Base-by-base conservation (phyloP, 2,797 vertebrate species). In the Chaetodon trifasciatus region DNA sequence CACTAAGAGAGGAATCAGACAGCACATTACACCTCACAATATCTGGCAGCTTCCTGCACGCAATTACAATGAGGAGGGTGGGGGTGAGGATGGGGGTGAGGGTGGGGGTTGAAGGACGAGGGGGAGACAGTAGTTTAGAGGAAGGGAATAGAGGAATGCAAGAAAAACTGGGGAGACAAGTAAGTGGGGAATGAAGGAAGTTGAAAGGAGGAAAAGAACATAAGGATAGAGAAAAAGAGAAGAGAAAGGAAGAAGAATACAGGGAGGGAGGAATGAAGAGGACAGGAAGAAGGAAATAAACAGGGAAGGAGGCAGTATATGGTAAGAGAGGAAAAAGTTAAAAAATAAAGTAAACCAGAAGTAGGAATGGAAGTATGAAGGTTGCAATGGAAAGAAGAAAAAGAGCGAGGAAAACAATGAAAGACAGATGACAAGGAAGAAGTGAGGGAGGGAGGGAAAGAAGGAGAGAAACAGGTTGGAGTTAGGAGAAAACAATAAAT, bases 1-100 rank as follows among this genome's bases (percentile, higher is more conserved):
- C 91, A 89, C 90, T 94, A 93, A 92, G 88, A 89, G 92, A 86
- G 89, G 88, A 94, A 92, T 93, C 91, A 93, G 90, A 91, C 92
- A 93, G 85, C 83, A 93, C 89, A 92, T 94, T 93, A 93, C 92
- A 92, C 92, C 92, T 93, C 84, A 84, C 82, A 85, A 68, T 92
- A 91, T 92, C 86, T 91, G 92, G 82, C 88, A 88, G 88, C 91
- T 86, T 86, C 80, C 76, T 83, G 79, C 72, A 82, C 6, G 53
- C 85, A 85, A 92, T 91, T 89, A 88, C 46, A 81, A 73, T 6
- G 24, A 44, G 56, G 49, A 13, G 66, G 44, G 21, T 7, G 10
- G 2, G 46, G 52, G n/a, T n/a, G n/a, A n/a, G n/a, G n/a, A n/a
- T n/a, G n/a, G n/a, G n/a, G n/a, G 1, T 15, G 44, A 47, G 52